phyloP scores from a whole-genome alignment of 2,797 vertebrate genomes.

The Intellagama lesueurii region DNA sequence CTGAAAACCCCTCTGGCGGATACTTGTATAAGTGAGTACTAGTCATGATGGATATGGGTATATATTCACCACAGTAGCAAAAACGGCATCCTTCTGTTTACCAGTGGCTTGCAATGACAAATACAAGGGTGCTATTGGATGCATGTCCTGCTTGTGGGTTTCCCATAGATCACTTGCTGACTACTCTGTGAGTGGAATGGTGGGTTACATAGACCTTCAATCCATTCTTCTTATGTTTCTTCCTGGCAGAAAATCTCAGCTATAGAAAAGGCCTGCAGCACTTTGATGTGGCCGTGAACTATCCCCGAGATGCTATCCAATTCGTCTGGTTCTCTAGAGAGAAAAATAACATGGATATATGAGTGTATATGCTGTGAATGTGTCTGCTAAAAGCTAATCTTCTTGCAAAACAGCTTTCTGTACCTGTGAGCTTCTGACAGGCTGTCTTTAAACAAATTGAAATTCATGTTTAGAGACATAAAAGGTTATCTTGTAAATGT shows the following conservation, averaged over 20 bases:
- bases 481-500: conserved; percentile 7
- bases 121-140: background rate
- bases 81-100: background rate
- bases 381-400: background rate
- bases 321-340: background rate
- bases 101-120: background rate
- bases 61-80: background rate
- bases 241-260: background rate
- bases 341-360: conserved; percentile 2
- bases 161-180: background rate
- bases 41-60: background rate
- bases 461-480: conserved; percentile 4
- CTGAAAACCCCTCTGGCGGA: no score
- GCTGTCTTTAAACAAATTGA: conserved; percentile 10
- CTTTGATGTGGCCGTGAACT: background rate
- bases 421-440: background rate
- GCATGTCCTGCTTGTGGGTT: background rate
- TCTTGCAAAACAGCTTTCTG: background rate
- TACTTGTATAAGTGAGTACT: background rate
- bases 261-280: background rate
- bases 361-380: background rate
- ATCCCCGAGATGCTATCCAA: background rate
- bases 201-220: background rate
- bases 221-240: background rate
- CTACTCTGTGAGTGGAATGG: background rate